Percentiles rank a stretch among this genome's conserved stretches.
Conservation (phyloP, 1,140 invertebrate genomes). For the Diorhabda carinulata region DNA sequence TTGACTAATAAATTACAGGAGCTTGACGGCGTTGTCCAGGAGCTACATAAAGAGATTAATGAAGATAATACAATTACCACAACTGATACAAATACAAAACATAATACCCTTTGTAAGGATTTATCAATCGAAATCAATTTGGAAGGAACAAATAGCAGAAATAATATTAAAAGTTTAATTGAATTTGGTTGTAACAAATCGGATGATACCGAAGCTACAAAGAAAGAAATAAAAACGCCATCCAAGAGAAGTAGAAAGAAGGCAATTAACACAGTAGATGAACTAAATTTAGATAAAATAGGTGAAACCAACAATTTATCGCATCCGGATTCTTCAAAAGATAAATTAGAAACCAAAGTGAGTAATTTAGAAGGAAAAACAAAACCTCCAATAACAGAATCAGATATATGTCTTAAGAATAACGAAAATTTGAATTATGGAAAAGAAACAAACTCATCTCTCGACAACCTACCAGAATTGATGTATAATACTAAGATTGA, state of each 20-base stretch:
- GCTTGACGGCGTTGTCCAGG: too few species aligned
- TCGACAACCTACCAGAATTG: too few species aligned
- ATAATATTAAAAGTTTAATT: not conserved
- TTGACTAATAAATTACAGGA: too few species aligned
- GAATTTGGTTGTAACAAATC: not conserved
- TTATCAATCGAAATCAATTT: not conserved
- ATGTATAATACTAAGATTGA: too few species aligned
- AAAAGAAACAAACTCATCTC: too few species aligned
- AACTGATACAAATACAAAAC: not conserved
- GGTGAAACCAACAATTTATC: not conserved
- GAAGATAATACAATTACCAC: not conserved
- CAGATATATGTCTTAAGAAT: not conserved
- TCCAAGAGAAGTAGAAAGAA: not conserved
- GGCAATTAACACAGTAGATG: not conserved
- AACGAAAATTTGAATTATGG: not conserved
- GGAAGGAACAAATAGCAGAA: not conserved
- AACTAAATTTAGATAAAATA: not conserved
- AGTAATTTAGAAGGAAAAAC: not conserved
- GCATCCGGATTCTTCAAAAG: conserved; percentile 1
- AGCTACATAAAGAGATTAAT: not conserved
- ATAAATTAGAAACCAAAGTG: not conserved
- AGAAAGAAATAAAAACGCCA: not conserved
- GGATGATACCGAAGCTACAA: not conserved
- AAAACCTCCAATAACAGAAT: not conserved
- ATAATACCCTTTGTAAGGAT: not conserved